Evolutionary conservation across 2,113 vertebrate species (phyloP).

Genomic region (Rhinolophus ferrumequinum): DNA sequence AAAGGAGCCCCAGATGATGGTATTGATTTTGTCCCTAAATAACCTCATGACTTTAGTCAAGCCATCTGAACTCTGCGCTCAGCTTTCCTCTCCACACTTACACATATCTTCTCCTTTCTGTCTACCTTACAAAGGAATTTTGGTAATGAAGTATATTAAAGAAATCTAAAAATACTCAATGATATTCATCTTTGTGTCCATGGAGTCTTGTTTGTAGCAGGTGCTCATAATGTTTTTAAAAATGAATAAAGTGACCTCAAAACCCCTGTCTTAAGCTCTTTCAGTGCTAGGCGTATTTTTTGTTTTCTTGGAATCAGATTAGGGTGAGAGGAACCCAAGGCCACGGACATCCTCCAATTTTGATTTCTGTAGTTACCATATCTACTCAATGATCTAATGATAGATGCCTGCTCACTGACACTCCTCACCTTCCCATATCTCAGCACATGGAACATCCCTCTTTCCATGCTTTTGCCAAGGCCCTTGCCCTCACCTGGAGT

Average conservation of each 20-base stretch:
- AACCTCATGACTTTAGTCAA: not conserved
- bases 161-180: not conserved
- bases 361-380: not conserved
- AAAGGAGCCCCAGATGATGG: not conserved
- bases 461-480: not conserved
- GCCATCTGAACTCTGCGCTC: not conserved
- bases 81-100: not conserved
- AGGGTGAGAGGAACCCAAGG: not conserved
- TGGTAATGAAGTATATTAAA: not conserved
- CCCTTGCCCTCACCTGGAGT: not conserved
- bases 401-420: not conserved
- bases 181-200: not conserved
- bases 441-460: too few relatives aligned
- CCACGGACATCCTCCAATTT: not conserved
- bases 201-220: not conserved
- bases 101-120: not conserved
- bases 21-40: not conserved
- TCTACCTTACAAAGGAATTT: not conserved
- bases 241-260: not conserved
- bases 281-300: not conserved
- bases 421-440: not conserved
- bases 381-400: not conserved
- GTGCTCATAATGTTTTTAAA: not conserved
- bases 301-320: not conserved
- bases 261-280: not conserved